Conservation (phyloP, 2,888 invertebrate genomes). For the Campoletis raptor region DNA sequence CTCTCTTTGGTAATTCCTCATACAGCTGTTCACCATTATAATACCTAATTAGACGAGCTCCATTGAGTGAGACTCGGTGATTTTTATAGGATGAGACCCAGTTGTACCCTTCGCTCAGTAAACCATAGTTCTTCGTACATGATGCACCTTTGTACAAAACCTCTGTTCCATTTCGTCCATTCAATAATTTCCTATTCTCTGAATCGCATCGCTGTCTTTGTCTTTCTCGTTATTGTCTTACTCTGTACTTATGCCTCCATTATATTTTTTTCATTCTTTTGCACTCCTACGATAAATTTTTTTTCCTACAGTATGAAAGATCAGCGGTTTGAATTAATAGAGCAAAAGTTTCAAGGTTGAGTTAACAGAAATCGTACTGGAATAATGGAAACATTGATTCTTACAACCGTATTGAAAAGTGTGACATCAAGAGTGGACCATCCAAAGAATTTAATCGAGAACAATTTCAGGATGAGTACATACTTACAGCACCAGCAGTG, state of each 20-base stretch:
- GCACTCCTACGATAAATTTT: neutral
- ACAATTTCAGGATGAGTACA: constrained; percentile 59
- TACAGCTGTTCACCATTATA: constrained; percentile 74
- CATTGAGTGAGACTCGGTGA: constrained; percentile 38
- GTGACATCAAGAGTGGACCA: constrained; percentile 25
- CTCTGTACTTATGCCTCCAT: too few species aligned
- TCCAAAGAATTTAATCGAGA: constrained; percentile 56
- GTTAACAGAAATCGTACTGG: neutral
- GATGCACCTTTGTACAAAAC: neutral
- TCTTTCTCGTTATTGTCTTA: neutral
- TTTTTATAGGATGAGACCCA: constrained; percentile 27
- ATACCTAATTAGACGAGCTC: constrained; percentile 78
- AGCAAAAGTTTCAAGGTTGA: neutral
- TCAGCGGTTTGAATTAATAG: neutral
- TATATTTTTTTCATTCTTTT: neutral
- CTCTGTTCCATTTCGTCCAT: neutral
- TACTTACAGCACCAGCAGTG: constrained; percentile 55
- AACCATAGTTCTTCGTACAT: constrained; percentile 1
- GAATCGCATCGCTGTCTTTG: neutral
- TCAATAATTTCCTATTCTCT: neutral
- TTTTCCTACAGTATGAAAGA: neutral
- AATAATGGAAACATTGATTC: constrained; percentile 37
- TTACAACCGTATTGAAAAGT: neutral
- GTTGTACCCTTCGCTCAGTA: neutral
- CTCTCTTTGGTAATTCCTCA: neutral